These are phyloP conservation scores for Eueides isabella DNA, from an alignment of 1,140 invertebrate species.

Conservation along the genomic window DNA sequence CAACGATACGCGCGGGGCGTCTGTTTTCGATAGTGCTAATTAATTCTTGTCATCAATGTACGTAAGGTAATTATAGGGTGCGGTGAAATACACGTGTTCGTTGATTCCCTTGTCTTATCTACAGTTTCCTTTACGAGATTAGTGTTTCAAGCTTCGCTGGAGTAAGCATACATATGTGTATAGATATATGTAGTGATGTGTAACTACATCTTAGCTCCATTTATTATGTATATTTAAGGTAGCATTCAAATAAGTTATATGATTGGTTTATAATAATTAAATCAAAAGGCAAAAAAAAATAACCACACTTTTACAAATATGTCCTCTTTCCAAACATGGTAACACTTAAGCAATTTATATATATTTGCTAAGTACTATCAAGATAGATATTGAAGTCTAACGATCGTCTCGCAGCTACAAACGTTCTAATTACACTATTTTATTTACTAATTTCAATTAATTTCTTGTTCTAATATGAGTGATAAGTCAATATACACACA, in stretches of 20 bases:
- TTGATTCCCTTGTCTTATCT: conserved; percentile 44
- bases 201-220: neutral
- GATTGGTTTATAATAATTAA: neutral
- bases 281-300: too few relatives aligned
- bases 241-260: neutral
- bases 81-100: conserved; percentile 62
- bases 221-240: neutral
- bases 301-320: too few relatives aligned
- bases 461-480: too few relatives aligned
- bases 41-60: conserved; percentile 66
- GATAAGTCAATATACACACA: too few relatives aligned
- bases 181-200: neutral
- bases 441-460: too few relatives aligned
- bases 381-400: too few relatives aligned
- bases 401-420: too few relatives aligned
- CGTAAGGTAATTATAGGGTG: conserved; percentile 64
- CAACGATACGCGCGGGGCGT: conserved; percentile 37
- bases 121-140: conserved; percentile 43
- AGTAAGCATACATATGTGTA: neutral
- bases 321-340: too few relatives aligned
- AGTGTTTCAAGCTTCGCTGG: conserved; percentile 29
- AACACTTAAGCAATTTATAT: too few relatives aligned
- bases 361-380: too few relatives aligned
- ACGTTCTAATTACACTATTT: too few relatives aligned
- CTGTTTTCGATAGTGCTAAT: conserved; percentile 71